Percentiles rank a stretch among this genome's conserved stretches.
These are phyloP conservation scores for Chaitophorus viminalis DNA, from an alignment of 2,888 invertebrate species.

Conservation along the genomic window DNA sequence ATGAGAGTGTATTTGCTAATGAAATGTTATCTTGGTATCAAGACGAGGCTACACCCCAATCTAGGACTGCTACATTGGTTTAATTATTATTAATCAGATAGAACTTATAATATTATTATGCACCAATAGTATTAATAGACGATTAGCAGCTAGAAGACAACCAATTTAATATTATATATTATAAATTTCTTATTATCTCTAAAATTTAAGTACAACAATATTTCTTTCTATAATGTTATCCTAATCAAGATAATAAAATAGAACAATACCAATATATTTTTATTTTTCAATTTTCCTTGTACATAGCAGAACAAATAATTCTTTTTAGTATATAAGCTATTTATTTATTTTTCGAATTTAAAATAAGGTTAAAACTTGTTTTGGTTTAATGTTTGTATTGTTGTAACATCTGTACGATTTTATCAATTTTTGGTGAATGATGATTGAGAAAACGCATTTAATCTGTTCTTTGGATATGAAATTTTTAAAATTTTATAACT, in stretches of 20 bases:
- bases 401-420: neutral
- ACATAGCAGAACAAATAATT: neutral
- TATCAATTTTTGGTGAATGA: neutral
- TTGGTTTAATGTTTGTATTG: neutral
- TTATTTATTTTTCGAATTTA: neutral
- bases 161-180: neutral
- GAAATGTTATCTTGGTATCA: conserved; percentile 73
- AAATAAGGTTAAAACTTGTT: neutral
- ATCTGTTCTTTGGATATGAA: neutral
- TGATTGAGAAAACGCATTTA: neutral
- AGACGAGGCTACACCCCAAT: conserved; percentile 66
- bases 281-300: neutral
- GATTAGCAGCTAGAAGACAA: neutral
- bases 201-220: neutral
- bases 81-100: conserved; percentile 4
- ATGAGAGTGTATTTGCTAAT: conserved; percentile 70
- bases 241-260: neutral
- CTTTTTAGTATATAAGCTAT: neutral
- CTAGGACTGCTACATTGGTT: conserved; percentile 64
- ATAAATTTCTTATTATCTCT: neutral
- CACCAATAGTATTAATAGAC: neutral
- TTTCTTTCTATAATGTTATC: neutral
- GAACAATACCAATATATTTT: neutral
- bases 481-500: too few relatives aligned
- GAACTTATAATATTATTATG: neutral